Conservation (phyloP, 2,113 vertebrate species). For the Hyperoodon ampullatus region DNA sequence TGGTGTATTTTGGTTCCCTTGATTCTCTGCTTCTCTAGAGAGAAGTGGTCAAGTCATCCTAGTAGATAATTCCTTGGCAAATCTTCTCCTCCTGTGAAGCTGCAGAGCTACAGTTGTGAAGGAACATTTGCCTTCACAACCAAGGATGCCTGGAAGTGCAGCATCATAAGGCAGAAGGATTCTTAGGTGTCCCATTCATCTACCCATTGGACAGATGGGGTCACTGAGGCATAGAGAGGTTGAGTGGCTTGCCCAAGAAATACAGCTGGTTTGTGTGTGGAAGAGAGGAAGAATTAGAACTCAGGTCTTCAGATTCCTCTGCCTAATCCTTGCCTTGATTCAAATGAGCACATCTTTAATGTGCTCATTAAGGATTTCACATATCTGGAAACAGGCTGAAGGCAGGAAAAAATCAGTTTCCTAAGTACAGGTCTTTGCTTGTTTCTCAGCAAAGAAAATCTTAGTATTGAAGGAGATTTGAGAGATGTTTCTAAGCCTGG, state of each 20-base stretch:
- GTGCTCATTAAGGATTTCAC: neutral
- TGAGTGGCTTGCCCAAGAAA: neutral
- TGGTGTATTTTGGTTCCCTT: neutral
- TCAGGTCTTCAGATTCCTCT: neutral
- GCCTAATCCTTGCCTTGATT: neutral
- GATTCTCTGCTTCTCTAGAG: neutral
- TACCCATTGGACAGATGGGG: neutral
- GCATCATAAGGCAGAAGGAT: neutral
- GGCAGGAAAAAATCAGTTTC: neutral
- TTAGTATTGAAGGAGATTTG: neutral
- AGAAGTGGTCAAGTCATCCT: neutral
- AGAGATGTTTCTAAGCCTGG: neutral
- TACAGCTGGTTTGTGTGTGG: neutral
- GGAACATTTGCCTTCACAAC: neutral
- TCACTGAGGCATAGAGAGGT: neutral
- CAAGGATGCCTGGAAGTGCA: neutral
- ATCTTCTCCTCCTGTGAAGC: neutral
- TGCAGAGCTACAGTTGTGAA: neutral
- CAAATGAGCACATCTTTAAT: neutral
- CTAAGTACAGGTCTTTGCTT: neutral
- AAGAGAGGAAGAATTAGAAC: neutral
- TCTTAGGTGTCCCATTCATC: neutral
- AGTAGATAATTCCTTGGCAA: neutral
- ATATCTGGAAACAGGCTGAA: neutral
- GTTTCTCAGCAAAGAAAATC: neutral